Evolutionary conservation across 2,113 vertebrate genomes (phyloP), one percentile per base, ranked within the genome.

Genomic region (Triplophysa siluroides): DNA sequence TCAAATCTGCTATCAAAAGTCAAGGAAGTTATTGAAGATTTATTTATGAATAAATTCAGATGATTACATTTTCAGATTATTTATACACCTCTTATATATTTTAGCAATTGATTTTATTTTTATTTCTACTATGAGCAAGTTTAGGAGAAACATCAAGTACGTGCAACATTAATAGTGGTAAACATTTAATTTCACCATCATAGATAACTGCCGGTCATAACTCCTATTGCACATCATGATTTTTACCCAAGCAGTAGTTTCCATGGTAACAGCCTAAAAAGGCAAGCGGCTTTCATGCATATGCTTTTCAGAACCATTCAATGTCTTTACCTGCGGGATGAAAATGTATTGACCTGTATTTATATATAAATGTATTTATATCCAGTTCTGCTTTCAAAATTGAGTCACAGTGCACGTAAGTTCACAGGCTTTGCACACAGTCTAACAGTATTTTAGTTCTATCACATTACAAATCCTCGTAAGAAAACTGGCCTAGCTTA

Each of bases 211-310:
- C 41, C 41, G 13, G 45, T 50, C 67, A 45, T 71, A 66, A 72
- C 50, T 58, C 61, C 26, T 66, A 23, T 56, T 73, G 29, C 70
- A 78, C 85, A 56, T 81, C 50, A 50, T 16, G 73, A 80, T 75
- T 56, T 66, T 23, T 82, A 73, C 18, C 68, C 69, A 47, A 41
- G 54, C 69, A 26, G 61, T 54, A 77, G 85, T 86, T 86, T 81
- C 85, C 85, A 86, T 84, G 75, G 85, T 43, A 84, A 86, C 83
- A 74, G 45, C 58, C 73, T 54, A 72, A 73, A 84, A 82, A 78
- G 68, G 33, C 58, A 77, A 63, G 33, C 73, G 21, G 71, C 8
- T 64, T 79, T 68, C 41, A 71, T 66, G 47, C 62, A 47, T 65
- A 13, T 7, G 78, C 41, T 71, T 33, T 75, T 84, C 71, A 68